Percentiles rank a stretch among this genome's conserved stretches.
Conservation (phyloP, 2,888 invertebrate genomes). For the Tenthredo scrophulariae region DNA sequence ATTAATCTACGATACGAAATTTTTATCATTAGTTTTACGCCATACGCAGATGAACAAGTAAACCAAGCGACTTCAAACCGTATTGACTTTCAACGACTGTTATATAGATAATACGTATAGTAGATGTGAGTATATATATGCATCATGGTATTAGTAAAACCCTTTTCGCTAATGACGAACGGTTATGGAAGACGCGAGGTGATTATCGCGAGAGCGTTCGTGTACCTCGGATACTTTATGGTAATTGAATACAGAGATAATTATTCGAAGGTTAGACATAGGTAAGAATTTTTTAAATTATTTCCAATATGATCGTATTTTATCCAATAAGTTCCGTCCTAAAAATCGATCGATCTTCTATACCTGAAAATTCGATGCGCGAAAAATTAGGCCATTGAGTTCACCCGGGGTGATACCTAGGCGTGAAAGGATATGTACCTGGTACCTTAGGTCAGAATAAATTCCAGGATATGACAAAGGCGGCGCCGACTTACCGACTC, state of each 20-base stretch:
- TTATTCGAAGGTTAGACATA: neutral
- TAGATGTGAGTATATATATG: neutral
- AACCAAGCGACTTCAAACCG: neutral
- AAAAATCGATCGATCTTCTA: too few species aligned
- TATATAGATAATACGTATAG: neutral
- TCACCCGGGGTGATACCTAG: neutral
- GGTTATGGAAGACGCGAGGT: slow-evolving; percentile 28
- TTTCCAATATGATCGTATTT: too few species aligned
- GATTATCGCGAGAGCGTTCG: slow-evolving; percentile 25
- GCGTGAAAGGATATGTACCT: neutral
- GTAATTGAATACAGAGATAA: slow-evolving; percentile 30
- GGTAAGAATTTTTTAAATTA: too few species aligned
- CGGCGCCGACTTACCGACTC: neutral
- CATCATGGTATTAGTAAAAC: neutral
- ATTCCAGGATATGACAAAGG: neutral
- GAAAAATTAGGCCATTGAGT: neutral
- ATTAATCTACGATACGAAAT: neutral
- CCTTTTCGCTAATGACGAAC: slow-evolving; percentile 36
- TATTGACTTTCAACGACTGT: slow-evolving; percentile 25
- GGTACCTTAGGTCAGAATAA: neutral
- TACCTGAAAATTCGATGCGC: neutral
- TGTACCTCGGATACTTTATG: slow-evolving; percentile 26
- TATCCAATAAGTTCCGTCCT: too few species aligned
- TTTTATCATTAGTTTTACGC: neutral
- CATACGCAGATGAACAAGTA: neutral